Percentiles rank a stretch among this genome's conserved stretches.
Conservation (phyloP, 2,113 vertebrate species). For the Gymnobelideus leadbeateri region DNA sequence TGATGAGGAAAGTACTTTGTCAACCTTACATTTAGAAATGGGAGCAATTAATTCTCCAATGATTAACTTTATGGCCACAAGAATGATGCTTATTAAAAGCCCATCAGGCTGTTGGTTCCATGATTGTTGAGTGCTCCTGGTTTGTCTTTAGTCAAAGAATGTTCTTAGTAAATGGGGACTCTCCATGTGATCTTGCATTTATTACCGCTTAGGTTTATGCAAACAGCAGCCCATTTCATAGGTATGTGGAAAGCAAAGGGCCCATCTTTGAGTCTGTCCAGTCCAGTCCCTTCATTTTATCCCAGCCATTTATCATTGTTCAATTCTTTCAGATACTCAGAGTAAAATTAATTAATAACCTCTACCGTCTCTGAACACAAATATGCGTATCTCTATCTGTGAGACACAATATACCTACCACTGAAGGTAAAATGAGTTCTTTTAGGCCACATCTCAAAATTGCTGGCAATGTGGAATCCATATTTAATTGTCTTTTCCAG, state of each 20-base stretch:
- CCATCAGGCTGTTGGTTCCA: accelerated
- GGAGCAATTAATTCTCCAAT: background rate
- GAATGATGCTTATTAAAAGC: background rate
- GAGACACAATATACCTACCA: constrained; percentile 22
- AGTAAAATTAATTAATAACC: background rate
- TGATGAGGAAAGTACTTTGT: background rate
- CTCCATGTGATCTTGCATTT: background rate
- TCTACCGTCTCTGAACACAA: background rate
- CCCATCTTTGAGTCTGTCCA: background rate
- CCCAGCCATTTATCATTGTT: background rate
- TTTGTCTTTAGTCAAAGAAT: background rate
- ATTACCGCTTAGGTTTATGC: background rate
- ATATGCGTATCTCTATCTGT: background rate
- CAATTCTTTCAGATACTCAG: background rate
- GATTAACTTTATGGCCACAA: background rate
- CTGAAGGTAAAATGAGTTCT: constrained; percentile 42
- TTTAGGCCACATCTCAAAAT: background rate
- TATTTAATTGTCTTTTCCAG: constrained; percentile 43
- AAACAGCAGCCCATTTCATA: background rate
- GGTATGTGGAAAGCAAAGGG: background rate
- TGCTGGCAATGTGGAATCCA: background rate
- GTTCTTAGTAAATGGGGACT: background rate
- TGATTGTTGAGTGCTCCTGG: background rate
- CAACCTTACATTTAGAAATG: background rate
- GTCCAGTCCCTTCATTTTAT: background rate